Evolutionary conservation across 2,113 vertebrate genomes (phyloP).

Genomic region (Syrrhaptes paradoxus): DNA sequence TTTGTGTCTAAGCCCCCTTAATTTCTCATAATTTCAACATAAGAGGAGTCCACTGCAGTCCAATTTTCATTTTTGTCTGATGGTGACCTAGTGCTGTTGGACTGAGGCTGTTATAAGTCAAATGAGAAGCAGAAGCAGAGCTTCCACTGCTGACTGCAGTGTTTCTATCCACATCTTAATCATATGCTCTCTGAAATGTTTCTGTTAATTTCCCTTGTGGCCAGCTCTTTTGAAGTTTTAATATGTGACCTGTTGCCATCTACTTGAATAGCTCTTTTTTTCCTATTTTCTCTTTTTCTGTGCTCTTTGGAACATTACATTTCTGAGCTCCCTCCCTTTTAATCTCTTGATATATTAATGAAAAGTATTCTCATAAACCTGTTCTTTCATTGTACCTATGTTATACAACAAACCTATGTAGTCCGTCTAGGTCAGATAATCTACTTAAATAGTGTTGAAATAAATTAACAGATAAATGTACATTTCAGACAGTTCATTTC

Average conservation of each 20-base stretch:
- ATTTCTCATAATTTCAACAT: background rate
- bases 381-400: background rate
- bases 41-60: background rate
- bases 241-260: slow-evolving; percentile 27
- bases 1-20: background rate
- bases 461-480: slow-evolving; percentile 1
- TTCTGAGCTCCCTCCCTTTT: background rate
- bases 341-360: background rate
- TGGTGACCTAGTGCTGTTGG: background rate
- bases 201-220: slow-evolving; percentile 16
- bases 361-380: slow-evolving; percentile 2
- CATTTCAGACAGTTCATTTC: background rate
- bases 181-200: slow-evolving; percentile 17
- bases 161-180: slow-evolving; percentile 34
- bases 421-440: slow-evolving; percentile 1
- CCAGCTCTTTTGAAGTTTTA: slow-evolving; percentile 27
- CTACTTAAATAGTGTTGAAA: background rate
- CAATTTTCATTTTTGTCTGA: background rate
- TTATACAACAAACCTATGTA: background rate
- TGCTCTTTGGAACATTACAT: background rate
- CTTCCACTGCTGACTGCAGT: slow-evolving; percentile 16
- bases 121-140: slow-evolving; percentile 13
- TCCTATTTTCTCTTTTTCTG: background rate
- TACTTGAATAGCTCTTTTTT: background rate
- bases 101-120: background rate